Evolutionary conservation across 2,888 invertebrate genomes (phyloP).

Genomic region (Teinopalpus imperialis): DNA sequence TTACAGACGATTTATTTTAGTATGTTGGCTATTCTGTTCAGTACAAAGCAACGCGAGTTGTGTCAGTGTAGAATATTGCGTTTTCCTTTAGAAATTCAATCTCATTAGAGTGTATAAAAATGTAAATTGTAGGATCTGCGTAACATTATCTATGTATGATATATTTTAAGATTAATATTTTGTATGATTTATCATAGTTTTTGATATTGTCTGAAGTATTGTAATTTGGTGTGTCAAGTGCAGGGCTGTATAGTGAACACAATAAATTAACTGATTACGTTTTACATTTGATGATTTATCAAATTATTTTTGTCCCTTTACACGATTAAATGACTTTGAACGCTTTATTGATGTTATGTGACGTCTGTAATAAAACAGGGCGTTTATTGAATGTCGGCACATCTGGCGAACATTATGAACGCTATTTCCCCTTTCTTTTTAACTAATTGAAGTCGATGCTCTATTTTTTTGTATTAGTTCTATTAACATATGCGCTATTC

Average conservation of each 20-base stretch:
- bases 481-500: neutral
- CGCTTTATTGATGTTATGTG: conserved; percentile 26
- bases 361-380: conserved; percentile 42
- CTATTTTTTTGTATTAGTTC: conserved; percentile 12
- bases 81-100: conserved; percentile 57
- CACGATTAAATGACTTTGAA: conserved; percentile 27
- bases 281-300: conserved; percentile 44
- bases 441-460: conserved; percentile 40
- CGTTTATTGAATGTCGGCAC: conserved; percentile 50
- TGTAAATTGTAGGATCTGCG: conserved; percentile 47
- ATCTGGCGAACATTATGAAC: conserved; percentile 52
- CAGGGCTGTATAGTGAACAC: conserved; percentile 55
- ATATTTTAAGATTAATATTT: conserved; percentile 21
- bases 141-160: conserved; percentile 26
- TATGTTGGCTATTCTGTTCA: conserved; percentile 45
- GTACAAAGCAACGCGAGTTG: conserved; percentile 76
- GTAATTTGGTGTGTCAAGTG: conserved; percentile 69
- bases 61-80: conserved; percentile 65
- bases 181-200: conserved; percentile 20
- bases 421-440: conserved; percentile 47
- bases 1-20: conserved; percentile 34
- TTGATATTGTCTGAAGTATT: conserved; percentile 34
- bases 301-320: conserved; percentile 37
- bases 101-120: conserved; percentile 46
- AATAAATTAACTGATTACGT: conserved; percentile 57